A percentile compares a stretch with the other conserved stretches of the same genome.
Conservation (phyloP, 1,140 invertebrate species). For the Drosophila nigromelanica region DNA sequence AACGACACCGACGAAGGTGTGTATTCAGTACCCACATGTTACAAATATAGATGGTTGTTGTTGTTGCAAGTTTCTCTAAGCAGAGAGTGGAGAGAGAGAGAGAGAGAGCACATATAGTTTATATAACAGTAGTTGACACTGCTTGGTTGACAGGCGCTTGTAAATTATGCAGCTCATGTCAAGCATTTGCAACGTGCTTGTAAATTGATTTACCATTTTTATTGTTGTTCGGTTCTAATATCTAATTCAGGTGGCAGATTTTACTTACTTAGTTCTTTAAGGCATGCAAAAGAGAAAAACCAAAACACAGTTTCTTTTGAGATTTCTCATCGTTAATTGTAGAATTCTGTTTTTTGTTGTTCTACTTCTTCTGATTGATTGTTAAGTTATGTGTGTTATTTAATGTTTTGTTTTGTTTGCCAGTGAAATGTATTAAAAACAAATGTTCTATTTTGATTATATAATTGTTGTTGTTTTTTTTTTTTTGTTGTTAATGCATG, state of each 20-base stretch:
- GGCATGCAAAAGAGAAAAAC: too few species aligned
- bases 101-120: too few species aligned
- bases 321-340: too few species aligned
- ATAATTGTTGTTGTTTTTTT: slow-evolving; percentile 4
- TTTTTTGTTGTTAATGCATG: not conserved
- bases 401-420: slow-evolving; percentile 1
- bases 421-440: slow-evolving; percentile 28
- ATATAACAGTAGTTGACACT: not conserved
- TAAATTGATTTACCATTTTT: slow-evolving; percentile 34
- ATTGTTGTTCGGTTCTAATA: slow-evolving; percentile 25
- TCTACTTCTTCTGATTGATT: slow-evolving; percentile 1
- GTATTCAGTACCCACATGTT: slow-evolving; percentile 38
- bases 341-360: slow-evolving; percentile 1
- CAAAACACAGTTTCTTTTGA: too few species aligned
- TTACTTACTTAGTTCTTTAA: slow-evolving; percentile 20
- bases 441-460: slow-evolving; percentile 10
- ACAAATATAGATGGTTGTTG: slow-evolving; percentile 42
- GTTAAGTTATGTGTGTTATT: slow-evolving; percentile 4
- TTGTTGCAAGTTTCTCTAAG: slow-evolving; percentile 36
- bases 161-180: not conserved
- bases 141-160: not conserved
- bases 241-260: slow-evolving; percentile 19
- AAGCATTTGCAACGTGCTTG: not conserved
- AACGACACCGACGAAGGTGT: slow-evolving; percentile 74
- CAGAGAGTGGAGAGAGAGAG: too few species aligned